These are phyloP conservation scores for Darevskia mixta DNA, from an alignment of 2,797 vertebrate genomes.

Conservation along the genomic window DNA sequence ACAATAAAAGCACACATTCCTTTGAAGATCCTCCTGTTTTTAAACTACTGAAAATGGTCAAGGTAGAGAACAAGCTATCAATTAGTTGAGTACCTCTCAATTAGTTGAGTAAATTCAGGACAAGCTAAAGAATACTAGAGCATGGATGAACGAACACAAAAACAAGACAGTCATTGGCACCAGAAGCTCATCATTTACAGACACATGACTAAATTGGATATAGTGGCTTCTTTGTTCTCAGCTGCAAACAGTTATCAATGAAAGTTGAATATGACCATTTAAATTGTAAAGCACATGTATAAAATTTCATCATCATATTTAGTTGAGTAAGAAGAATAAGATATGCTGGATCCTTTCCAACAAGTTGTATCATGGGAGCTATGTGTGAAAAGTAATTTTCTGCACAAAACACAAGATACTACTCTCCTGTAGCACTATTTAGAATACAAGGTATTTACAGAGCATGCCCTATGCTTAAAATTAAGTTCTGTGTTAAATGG, in stretches of 20 bases:
- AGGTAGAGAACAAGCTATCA: too few species aligned
- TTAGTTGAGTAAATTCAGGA: constrained; percentile 56
- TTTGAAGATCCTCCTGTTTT: background rate
- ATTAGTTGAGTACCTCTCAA: background rate
- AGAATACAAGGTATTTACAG: background rate
- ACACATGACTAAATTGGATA: constrained; percentile 64
- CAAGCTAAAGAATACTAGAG: constrained; percentile 47
- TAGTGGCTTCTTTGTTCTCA: constrained; percentile 69
- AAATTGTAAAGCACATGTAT: constrained; percentile 37
- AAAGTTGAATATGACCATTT: constrained; percentile 41
- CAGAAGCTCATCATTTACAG: constrained; percentile 60
- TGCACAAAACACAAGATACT: background rate
- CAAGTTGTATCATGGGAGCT: background rate
- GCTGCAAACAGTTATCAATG: constrained; percentile 55
- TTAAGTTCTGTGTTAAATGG: background rate
- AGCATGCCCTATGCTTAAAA: background rate
- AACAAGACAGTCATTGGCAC: constrained; percentile 66
- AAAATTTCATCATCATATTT: constrained; percentile 21
- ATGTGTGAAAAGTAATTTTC: background rate
- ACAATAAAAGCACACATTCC: background rate
- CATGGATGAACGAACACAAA: constrained; percentile 58
- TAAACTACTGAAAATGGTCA: background rate
- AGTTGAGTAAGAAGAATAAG: constrained; percentile 16
- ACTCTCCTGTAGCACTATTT: background rate
- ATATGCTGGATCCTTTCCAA: constrained; percentile 20